phyloP scores from a whole-genome alignment of 2,113 vertebrate species.

The Oophaga pumilio region DNA sequence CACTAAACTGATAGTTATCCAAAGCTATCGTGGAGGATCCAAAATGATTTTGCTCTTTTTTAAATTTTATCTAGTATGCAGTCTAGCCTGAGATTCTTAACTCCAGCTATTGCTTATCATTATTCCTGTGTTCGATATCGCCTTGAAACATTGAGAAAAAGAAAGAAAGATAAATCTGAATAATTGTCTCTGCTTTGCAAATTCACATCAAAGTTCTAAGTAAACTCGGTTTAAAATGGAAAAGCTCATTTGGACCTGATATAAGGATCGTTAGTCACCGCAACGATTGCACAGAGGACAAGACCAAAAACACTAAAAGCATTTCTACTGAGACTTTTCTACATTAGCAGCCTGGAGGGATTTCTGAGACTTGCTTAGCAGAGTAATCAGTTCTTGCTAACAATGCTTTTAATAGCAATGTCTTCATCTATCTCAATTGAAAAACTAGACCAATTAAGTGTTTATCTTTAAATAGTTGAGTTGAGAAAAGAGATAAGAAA shows the following conservation, averaged over 20 bases:
- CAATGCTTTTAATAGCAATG: slow-evolving; percentile 30
- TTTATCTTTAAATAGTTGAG: slow-evolving; percentile 42
- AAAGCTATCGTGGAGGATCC: too few species aligned
- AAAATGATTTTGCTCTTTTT: slow-evolving; percentile 49
- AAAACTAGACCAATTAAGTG: slow-evolving; percentile 50
- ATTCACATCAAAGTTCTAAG: slow-evolving; percentile 64
- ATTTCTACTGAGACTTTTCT: slow-evolving; percentile 12
- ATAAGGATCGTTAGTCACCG: slow-evolving; percentile 68
- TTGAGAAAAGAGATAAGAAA: slow-evolving; percentile 21
- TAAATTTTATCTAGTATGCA: background rate
- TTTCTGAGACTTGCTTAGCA: slow-evolving; percentile 41
- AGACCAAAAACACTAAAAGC: slow-evolving; percentile 57
- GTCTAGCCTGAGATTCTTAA: slow-evolving; percentile 1
- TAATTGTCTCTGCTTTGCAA: slow-evolving; percentile 66
- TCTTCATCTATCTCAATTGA: slow-evolving; percentile 52
- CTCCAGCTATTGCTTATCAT: slow-evolving; percentile 60
- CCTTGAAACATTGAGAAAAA: slow-evolving; percentile 60
- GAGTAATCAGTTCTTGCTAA: slow-evolving; percentile 52
- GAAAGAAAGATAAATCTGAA: slow-evolving; percentile 63
- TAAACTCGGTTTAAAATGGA: slow-evolving; percentile 65
- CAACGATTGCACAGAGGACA: slow-evolving; percentile 60
- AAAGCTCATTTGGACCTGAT: slow-evolving; percentile 74
- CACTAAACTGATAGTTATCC: background rate
- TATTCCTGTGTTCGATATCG: slow-evolving; percentile 56
- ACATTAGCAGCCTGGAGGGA: slow-evolving; percentile 45